phyloP scores from a whole-genome alignment of 2,888 invertebrate species.

The Calameuta idolon region DNA sequence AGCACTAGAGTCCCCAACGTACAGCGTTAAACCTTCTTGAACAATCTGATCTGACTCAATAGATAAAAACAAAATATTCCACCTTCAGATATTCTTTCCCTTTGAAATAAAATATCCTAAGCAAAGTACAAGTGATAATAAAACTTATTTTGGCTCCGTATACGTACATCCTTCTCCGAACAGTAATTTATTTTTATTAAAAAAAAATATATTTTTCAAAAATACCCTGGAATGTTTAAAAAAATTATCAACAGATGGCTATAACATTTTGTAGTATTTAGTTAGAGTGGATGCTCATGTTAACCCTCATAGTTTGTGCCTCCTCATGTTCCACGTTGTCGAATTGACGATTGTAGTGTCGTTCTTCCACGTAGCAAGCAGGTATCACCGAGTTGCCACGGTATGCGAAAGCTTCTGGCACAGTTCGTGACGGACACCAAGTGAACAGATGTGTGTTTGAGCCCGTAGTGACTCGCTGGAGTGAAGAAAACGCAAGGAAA shows the following conservation, averaged over 20 bases:
- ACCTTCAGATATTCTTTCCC: neutral
- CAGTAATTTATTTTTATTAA: neutral
- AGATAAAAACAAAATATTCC: neutral
- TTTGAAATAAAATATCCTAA: neutral
- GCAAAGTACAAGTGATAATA: neutral
- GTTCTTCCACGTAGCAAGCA: conserved; percentile 56
- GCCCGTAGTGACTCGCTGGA: conserved; percentile 22
- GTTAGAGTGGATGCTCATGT: neutral
- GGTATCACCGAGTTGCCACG: conserved; percentile 43
- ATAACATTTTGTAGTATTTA: neutral
- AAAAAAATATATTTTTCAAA: neutral
- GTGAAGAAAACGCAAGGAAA: neutral
- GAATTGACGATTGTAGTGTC: conserved; percentile 47
- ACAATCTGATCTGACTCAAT: neutral
- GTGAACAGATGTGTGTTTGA: conserved; percentile 24
- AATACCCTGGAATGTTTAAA: neutral
- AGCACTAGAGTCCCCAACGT: neutral
- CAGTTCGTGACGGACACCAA: conserved; percentile 31
- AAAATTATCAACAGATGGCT: neutral
- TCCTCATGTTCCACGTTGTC: conserved; percentile 54
- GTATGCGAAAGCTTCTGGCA: conserved; percentile 32
- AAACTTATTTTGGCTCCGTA: neutral
- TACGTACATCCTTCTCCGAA: neutral
- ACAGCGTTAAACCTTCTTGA: neutral
- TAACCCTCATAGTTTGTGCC: neutral